These are phyloP conservation scores for Cyprinodon brontotheroides DNA, from an alignment of 2,113 vertebrate genomes.

Conservation along the genomic window DNA sequence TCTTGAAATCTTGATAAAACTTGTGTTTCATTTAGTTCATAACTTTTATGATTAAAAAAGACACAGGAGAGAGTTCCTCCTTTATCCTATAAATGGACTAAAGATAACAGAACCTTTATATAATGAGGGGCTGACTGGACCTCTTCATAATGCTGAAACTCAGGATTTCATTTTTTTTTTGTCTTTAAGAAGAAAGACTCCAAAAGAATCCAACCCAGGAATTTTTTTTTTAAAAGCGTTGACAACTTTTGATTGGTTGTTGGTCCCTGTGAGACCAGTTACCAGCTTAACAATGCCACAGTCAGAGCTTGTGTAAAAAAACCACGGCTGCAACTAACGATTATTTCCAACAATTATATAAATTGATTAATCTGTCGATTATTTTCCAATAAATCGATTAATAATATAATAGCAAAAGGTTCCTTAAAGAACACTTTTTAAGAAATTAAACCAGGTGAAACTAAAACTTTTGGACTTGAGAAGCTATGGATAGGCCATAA, in stretches of 20 bases:
- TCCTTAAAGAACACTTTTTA: no score
- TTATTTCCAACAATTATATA: no score
- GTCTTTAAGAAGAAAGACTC: not conserved
- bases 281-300: not conserved
- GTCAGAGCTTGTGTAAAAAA: not conserved
- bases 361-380: no score
- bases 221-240: not conserved
- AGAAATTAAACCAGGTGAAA: no score
- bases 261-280: not conserved
- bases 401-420: no score
- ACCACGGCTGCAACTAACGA: no score
- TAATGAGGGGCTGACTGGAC: not conserved
- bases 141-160: not conserved
- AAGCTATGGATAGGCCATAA: no score
- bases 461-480: no score
- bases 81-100: not conserved
- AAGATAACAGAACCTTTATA: not conserved
- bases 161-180: not conserved
- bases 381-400: no score
- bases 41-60: not conserved
- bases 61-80: not conserved
- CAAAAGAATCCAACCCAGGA: not conserved
- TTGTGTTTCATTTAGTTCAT: not conserved
- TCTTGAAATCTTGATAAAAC: not conserved
- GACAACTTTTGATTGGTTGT: no score